phyloP scores from a whole-genome alignment of 2,888 invertebrate genomes.

The Lycaena phlaeas region DNA sequence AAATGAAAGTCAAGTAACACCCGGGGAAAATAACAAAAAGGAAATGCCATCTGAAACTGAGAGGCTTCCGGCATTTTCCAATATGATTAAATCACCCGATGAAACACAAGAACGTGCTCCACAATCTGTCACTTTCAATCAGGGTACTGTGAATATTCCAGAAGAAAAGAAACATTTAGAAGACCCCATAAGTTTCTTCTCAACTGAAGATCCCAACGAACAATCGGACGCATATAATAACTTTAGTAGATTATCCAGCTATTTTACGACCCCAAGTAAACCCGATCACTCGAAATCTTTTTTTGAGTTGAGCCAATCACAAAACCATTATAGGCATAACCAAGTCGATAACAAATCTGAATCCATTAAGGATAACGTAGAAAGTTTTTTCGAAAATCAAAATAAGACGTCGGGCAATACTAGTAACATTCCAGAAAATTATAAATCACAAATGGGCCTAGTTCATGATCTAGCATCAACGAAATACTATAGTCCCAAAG shows the following conservation, averaged over 20 bases:
- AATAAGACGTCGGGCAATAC: slow-evolving; percentile 16
- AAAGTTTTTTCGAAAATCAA: slow-evolving; percentile 19
- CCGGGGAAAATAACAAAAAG: background rate
- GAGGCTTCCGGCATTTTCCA: slow-evolving; percentile 14
- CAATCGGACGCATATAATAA: slow-evolving; percentile 22
- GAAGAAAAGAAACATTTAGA: slow-evolving; percentile 24
- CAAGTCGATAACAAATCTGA: slow-evolving; percentile 14
- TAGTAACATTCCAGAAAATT: slow-evolving; percentile 30
- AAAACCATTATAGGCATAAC: slow-evolving; percentile 53
- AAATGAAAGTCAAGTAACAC: background rate
- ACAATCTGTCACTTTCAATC: background rate
- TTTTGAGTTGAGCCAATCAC: slow-evolving; percentile 65
- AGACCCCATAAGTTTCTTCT: slow-evolving; percentile 47
- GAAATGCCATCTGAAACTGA: slow-evolving; percentile 12
- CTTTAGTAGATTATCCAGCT: slow-evolving; percentile 54
- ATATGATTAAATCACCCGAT: slow-evolving; percentile 8
- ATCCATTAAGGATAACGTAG: slow-evolving; percentile 13
- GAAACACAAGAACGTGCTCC: slow-evolving; percentile 2
- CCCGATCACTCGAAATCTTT: slow-evolving; percentile 57
- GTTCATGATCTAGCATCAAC: slow-evolving; percentile 51
- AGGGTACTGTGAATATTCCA: slow-evolving; percentile 10
- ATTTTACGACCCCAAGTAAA: slow-evolving; percentile 47
- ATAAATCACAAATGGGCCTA: slow-evolving; percentile 31
- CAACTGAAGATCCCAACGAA: slow-evolving; percentile 22
- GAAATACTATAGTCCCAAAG: slow-evolving; percentile 26